Conservation (phyloP, 2,113 vertebrate species). For the Cyphomyrus discorhynchus region DNA sequence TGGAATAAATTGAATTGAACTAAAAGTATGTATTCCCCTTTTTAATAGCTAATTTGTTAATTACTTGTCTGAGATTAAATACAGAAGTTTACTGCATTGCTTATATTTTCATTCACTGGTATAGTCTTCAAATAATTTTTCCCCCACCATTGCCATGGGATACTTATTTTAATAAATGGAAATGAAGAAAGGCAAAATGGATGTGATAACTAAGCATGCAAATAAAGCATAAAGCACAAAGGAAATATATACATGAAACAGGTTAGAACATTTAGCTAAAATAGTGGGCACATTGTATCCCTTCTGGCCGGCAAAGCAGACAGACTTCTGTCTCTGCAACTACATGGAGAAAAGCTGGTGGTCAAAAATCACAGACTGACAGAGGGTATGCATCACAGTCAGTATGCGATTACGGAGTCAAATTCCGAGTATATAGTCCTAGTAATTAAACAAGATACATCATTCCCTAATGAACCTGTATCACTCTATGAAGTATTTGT, state of each 20-base stretch:
- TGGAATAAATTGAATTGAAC: too few relatives aligned
- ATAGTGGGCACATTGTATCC: background rate
- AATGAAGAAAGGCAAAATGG: background rate
- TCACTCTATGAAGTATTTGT: too few relatives aligned
- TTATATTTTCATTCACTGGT: background rate
- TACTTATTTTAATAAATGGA: background rate
- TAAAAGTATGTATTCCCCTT: too few relatives aligned
- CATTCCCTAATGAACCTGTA: too few relatives aligned
- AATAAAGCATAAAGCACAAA: background rate
- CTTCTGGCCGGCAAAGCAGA: background rate
- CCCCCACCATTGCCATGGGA: background rate
- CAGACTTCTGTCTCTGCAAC: background rate
- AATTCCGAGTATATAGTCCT: background rate
- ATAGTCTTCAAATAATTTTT: background rate
- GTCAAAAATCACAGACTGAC: background rate
- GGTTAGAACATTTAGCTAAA: background rate
- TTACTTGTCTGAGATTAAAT: too few relatives aligned
- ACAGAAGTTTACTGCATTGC: too few relatives aligned
- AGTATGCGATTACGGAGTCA: background rate
- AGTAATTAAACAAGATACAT: background rate
- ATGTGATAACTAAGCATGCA: background rate
- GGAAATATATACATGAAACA: background rate
- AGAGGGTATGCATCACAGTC: background rate
- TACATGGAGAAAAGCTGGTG: background rate
- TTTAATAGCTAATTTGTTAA: too few relatives aligned